A percentile compares a stretch with the other conserved stretches of the same genome.
Evolutionary conservation across 2,888 invertebrate species (phyloP).

Genomic region (Blera fallax): DNA sequence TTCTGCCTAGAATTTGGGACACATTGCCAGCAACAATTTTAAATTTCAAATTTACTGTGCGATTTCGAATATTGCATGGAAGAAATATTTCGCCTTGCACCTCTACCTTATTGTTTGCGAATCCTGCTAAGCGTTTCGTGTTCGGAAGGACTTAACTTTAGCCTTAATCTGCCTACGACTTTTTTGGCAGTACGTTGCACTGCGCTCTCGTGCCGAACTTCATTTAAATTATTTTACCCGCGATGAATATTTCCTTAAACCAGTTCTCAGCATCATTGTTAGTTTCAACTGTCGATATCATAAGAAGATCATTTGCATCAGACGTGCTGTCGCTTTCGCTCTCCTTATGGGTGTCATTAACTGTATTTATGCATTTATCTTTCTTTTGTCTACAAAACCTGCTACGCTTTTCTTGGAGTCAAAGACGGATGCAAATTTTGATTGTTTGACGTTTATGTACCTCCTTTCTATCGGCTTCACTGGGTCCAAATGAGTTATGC

Average conservation of each 20-base stretch:
- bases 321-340: too few species aligned
- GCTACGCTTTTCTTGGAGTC: background rate
- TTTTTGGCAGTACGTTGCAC: background rate
- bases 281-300: too few species aligned
- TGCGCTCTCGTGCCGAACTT: too few species aligned
- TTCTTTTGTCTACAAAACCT: too few species aligned
- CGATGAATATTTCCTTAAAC: background rate
- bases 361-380: too few species aligned
- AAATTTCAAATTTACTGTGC: background rate
- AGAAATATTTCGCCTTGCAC: conserved; percentile 11
- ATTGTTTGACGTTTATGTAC: background rate
- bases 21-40: background rate
- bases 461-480: too few species aligned
- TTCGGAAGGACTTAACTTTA: too few species aligned
- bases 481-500: background rate
- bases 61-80: background rate
- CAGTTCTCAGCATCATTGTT: too few species aligned
- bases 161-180: background rate
- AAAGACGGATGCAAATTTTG: background rate
- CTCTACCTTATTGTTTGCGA: background rate
- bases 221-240: background rate
- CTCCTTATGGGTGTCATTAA: too few species aligned
- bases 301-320: too few species aligned
- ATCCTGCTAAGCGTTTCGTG: background rate
- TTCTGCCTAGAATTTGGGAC: conserved; percentile 13